Evolutionary conservation across 2,888 invertebrate genomes (phyloP), one percentile per base, ranked within the genome.

Genomic region (Epsilonema sp.): DNA sequence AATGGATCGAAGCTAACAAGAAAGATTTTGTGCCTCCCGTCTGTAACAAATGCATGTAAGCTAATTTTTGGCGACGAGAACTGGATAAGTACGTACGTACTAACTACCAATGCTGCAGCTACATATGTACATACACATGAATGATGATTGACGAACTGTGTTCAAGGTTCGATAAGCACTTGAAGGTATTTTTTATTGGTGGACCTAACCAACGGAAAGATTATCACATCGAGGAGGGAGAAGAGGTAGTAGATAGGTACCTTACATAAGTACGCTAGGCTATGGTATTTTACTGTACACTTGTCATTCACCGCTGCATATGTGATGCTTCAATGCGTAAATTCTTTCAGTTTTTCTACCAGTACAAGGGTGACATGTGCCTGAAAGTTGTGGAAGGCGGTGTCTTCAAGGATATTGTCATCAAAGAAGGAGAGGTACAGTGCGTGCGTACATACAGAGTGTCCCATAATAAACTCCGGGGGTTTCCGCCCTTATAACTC

Each of bases 211-310:
- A 65, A 46, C 59, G 74, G 42, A 70, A 70, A 52, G 74, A 74
- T 55, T 74, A 68, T 55, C 74, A 74, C 57, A 59, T 74, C 45
- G 73, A 74, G 55, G 70, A 68, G 53, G 74, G 74, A 55, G 74
- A 74, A 56, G 74, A 74, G 65, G 70, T 70, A 52, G 44, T 42
- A 45, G 40, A n/a, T n/a, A n/a, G n/a, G n/a, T n/a, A n/a, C n/a
- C n/a, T n/a, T n/a, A n/a, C n/a, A n/a, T n/a, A n/a, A n/a, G n/a
- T n/a, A n/a, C n/a, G n/a, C n/a, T n/a, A n/a, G n/a, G n/a, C n/a
- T n/a, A n/a, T n/a, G n/a, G n/a, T n/a, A n/a, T n/a, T n/a, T n/a
- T n/a, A n/a, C n/a, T n/a, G n/a, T n/a, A n/a, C n/a, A n/a, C n/a
- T n/a, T n/a, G n/a, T n/a, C n/a, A n/a, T n/a, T n/a, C n/a, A n/a